Base-by-base conservation (phyloP, 2,113 vertebrate species). In the Chroicocephalus ridibundus region DNA sequence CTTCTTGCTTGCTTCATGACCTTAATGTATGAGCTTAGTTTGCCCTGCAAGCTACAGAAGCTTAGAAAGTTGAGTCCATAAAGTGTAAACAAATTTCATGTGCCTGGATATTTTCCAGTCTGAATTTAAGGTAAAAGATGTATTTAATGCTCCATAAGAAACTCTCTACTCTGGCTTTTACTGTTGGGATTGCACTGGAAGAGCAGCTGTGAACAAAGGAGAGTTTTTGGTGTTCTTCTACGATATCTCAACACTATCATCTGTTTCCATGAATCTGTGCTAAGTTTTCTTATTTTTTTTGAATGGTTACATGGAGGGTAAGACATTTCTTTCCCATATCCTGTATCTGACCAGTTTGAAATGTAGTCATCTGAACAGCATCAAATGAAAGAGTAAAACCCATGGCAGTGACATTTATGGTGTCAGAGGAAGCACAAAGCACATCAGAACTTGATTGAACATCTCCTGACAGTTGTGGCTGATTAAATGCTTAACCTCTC, bases 401-500 rank as follows among this genome's bases (percentile, higher is more conserved):
- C 69, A 82, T 2, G 13, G 27, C 19, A 66, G 47, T 19, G 10
- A 69, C 42, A 68, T 57, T 61, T 24, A 17, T 71, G 58, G 58
- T 42, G 42, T 34, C 61, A 86, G 58, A 70, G n/a, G 70, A 69
- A 87, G 49, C 46, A 84, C 44, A 52, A 27, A 70, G 64, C 64
- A 86, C 22, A 32, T 42, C 78, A 82, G 54, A 96, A 84, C 22
- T 55, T 64, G 42, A 62, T 44, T 62, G 65, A 85, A 88, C 46
- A 47, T 46, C 52, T 88, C 62, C 85, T 86, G 95, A 81, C 66
- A 88, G 58, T 40, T 86, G 86, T 69, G 51, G 68, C 71, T 96
- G 72, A 93, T 94, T 84, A 91, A 96, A 90, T 77, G 57, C 88
- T 94, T 94, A 82, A 96, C 57, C 57, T 86, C 75, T 82, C 64